Percentiles rank a stretch among this genome's conserved stretches.
Evolutionary conservation across 2,888 invertebrate genomes (phyloP).

Genomic region (Entomobrya proxima): DNA sequence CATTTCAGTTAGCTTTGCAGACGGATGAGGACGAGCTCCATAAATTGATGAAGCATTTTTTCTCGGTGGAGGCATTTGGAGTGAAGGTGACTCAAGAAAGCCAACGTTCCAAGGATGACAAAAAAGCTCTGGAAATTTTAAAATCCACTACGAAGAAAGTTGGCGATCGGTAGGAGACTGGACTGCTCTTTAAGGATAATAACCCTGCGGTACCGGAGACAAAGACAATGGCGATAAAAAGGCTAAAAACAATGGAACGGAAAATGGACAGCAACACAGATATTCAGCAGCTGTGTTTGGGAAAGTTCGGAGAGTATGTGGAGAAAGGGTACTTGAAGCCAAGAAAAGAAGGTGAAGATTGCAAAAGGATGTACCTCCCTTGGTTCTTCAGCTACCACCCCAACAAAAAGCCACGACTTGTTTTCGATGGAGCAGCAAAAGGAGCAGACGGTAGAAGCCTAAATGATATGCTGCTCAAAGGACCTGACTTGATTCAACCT

Average conservation of each 20-base stretch:
- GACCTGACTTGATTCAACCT: too few species aligned
- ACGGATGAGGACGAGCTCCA: too few species aligned
- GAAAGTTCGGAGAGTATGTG: not conserved
- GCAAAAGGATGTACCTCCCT: not conserved
- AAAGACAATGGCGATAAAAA: not conserved
- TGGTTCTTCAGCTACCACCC: slow-evolving; percentile 4
- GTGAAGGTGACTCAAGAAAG: not conserved
- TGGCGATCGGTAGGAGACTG: not conserved
- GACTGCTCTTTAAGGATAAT: not conserved
- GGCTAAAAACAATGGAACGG: not conserved
- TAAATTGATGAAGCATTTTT: too few species aligned
- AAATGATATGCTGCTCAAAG: not conserved
- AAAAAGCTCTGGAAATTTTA: too few species aligned
- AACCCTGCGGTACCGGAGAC: not conserved
- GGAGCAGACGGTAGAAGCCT: not conserved
- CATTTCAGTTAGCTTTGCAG: too few species aligned
- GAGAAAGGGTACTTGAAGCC: not conserved
- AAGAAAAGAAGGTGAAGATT: not conserved
- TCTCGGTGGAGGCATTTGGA: not conserved
- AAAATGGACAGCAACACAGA: not conserved
- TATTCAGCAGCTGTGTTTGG: not conserved
- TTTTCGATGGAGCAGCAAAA: not conserved
- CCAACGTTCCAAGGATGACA: too few species aligned
- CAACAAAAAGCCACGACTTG: not conserved
- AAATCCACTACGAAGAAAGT: too few species aligned